Evolutionary conservation across 1,140 invertebrate species (phyloP), one percentile per base, ranked within the genome.

Genomic region (Helicorthomorpha holstii): DNA sequence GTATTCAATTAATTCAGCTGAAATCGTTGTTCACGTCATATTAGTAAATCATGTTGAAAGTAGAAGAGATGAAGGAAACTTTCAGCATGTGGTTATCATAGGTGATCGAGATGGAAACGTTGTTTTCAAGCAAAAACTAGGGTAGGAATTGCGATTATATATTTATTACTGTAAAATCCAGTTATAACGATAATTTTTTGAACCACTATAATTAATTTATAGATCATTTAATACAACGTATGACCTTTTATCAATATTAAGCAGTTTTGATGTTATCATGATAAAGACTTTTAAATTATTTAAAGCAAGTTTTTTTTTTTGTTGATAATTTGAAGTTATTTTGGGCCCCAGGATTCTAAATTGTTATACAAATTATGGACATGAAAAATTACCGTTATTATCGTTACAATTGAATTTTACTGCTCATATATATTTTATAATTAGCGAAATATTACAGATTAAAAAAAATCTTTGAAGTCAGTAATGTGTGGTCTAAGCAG

Each of bases 21-120:
- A 61, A 25, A 52, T 67, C 7, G 53, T 53, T 3, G 48, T 65
- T 1, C 55, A 56, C 45, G 48, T 68, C 14, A 55, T 48, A 38
- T 52, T 64, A 51, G 54, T 56, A 22, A 68, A 63, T 53, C 49
- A 22, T 52, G n/a, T n/a, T 65, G 16, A 27, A 50, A 22, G 23
- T 42, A 4, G 60, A 58, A 24, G 41, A 19, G 42, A 27, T 1
- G 34, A 48, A 23, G 47, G 29, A 3, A 41, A 54, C 23, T 68
- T 71, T 49, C 60, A 61, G 29, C 63, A 61, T 53, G 53, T 63
- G 3, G 55, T 72, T 4, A 34, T 72, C 23, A 57, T 72, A 23
- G 68, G 69, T 10, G 64, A 71, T 60, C 55, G 55, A 14, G 65
- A 65, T 49, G 68, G 72, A 52, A 60, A 58, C 10, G 54, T 68